Evolutionary conservation across 92 coral and sea anemone species (phyloP), one percentile per base, ranked within the genome.

Genomic region (Zoanthus gigantus): DNA sequence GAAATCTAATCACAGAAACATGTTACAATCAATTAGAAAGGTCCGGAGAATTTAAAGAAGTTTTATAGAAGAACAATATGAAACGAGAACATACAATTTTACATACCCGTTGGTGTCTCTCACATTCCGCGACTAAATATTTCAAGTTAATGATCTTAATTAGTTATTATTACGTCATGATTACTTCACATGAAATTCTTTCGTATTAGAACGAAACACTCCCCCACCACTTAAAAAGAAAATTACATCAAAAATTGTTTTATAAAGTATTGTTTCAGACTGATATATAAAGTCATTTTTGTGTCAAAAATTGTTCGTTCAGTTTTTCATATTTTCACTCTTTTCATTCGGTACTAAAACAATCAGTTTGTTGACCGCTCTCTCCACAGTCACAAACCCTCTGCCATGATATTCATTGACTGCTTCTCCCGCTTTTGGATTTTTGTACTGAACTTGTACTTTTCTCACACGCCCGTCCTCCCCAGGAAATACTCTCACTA

Each of bases 271-370:
- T 23, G 32, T 65, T 65, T 65, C 32, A 65, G 23, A 23, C 23
- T 23, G 71, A 17, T 65, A 17, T 58, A 65, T 17, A 56, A 56
- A 12, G 94, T 92, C 61, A 81, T 83, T 56, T 88, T 91, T 53
- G 86, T 45, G 84, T 83, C 31, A 92, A 91, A 0, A 92, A 91
- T 61, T 88, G 91, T 15, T 91, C 96, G 89, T 91, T 7, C 86
- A 85, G 52, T 85, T 57, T 57, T 57, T 57, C 63, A 57, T 47
- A 47, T 47, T 28, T 65, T 17, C 29, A 15, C 30, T 5, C 8
- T 9, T 48, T 30, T 56, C 89, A 28, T 60, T 80, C 13, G 86
- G 77, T 9, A 81, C n/a, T 9, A 81, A 17, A 30, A 81, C 86
- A 65, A 81, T 71, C 72, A 85, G 50, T 58, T 79, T 85, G 0